Evolutionary conservation across 2,888 invertebrate genomes (phyloP).

Genomic region (Trileptium ribeirensis): DNA sequence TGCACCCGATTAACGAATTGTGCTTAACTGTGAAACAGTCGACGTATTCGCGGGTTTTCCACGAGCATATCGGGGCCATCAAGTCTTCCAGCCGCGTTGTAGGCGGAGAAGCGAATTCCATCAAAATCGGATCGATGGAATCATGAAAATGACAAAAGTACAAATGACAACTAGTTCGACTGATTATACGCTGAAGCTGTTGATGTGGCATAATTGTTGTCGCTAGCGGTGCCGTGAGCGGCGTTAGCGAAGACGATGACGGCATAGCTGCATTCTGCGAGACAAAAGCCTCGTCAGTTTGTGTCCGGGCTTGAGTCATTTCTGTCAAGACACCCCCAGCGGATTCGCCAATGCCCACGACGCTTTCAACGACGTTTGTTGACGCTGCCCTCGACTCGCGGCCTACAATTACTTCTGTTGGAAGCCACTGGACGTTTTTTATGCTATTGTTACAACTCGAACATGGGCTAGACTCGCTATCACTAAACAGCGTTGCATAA

Average conservation of each 20-base stretch:
- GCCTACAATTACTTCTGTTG: conserved; percentile 79
- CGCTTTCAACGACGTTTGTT: conserved; percentile 57
- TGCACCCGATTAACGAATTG: conserved; percentile 94
- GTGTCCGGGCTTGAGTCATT: conserved; percentile 57
- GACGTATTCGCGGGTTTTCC: conserved; percentile 75
- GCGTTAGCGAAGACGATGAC: neutral
- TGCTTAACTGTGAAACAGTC: conserved; percentile 97
- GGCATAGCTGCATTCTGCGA: neutral
- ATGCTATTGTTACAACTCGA: neutral
- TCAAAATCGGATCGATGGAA: conserved; percentile 58
- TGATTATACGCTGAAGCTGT: conserved; percentile 91
- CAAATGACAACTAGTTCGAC: conserved; percentile 93
- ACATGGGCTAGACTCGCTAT: neutral
- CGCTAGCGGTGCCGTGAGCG: neutral
- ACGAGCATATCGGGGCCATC: conserved; percentile 60
- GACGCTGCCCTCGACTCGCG: conserved; percentile 53
- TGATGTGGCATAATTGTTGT: conserved; percentile 54
- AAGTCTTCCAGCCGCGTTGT: conserved; percentile 30
- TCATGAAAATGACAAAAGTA: conserved; percentile 67
- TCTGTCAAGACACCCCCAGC: conserved; percentile 94
- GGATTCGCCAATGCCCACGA: conserved; percentile 76
- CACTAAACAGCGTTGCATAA: conserved; percentile 86
- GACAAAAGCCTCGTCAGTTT: neutral
- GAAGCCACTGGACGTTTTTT: conserved; percentile 89
- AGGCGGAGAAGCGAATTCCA: neutral